Evolutionary conservation across 2,113 vertebrate species (phyloP).

Genomic region (Okapia johnstoni): DNA sequence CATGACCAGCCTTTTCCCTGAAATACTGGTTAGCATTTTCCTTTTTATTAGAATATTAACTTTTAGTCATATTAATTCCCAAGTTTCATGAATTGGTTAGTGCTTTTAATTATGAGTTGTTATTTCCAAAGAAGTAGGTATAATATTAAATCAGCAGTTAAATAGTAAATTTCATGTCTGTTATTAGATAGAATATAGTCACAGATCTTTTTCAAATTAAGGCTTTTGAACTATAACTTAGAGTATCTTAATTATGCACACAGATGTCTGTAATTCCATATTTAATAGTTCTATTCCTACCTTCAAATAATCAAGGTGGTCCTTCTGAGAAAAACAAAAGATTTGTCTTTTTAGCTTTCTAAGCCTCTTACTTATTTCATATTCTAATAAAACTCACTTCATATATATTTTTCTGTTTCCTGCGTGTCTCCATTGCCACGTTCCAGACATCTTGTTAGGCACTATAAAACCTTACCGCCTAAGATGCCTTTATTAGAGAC

Average conservation of each 20-base stretch:
- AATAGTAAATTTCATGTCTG: neutral
- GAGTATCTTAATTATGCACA: neutral
- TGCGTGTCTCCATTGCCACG: conserved; percentile 73
- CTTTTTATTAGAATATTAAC: neutral
- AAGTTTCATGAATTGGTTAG: neutral
- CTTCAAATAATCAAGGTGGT: neutral
- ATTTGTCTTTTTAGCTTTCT: neutral
- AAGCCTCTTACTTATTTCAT: neutral
- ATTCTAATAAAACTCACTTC: conserved; percentile 53
- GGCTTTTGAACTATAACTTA: neutral
- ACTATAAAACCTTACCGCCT: conserved; percentile 91
- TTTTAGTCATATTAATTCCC: neutral
- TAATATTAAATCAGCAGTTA: neutral
- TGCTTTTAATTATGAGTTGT: neutral
- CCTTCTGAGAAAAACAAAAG: neutral
- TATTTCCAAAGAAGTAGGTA: neutral
- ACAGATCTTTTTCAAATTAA: neutral
- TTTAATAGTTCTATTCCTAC: neutral
- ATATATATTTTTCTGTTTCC: conserved; percentile 74
- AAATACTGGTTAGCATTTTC: neutral
- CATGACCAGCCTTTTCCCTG: fast-evolving
- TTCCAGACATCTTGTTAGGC: conserved; percentile 89
- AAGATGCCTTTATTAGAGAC: conserved; percentile 96
- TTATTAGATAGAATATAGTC: neutral
- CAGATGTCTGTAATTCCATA: neutral